Percentiles rank a stretch among this genome's conserved stretches.
These are phyloP conservation scores for Trematocara nigrifrons DNA, from an alignment of 2,113 vertebrate genomes.

Conservation along the genomic window DNA sequence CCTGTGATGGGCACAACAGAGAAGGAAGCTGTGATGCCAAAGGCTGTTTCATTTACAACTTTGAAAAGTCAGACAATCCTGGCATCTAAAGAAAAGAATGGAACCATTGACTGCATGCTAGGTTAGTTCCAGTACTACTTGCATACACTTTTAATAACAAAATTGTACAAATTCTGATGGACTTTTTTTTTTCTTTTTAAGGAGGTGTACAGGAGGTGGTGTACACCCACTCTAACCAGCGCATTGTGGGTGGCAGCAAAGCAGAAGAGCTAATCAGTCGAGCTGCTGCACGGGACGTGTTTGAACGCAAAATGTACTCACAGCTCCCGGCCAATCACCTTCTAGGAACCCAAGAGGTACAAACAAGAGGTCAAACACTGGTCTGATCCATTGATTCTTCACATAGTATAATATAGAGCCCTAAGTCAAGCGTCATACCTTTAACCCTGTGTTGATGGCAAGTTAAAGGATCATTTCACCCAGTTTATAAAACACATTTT, in stretches of 20 bases:
- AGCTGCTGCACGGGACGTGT: slow-evolving; percentile 84
- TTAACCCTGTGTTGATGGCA: neutral
- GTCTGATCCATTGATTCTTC: neutral
- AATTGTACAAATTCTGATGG: neutral
- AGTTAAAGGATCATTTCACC: neutral
- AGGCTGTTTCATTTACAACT: slow-evolving; percentile 18
- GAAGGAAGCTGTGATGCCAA: neutral
- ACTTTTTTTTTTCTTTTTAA: slow-evolving; percentile 34
- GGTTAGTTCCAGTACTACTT: slow-evolving; percentile 64
- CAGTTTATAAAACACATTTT: neutral
- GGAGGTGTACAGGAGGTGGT: slow-evolving; percentile 83
- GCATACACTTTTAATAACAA: neutral
- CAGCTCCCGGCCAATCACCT: slow-evolving; percentile 88
- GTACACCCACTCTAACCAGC: slow-evolving; percentile 93
- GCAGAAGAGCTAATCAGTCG: slow-evolving; percentile 87
- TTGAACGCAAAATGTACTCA: slow-evolving; percentile 84
- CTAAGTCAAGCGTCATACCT: neutral
- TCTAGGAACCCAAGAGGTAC: slow-evolving; percentile 77
- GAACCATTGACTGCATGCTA: slow-evolving; percentile 66
- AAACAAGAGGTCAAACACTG: neutral
- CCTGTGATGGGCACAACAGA: neutral
- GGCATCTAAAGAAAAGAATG: neutral
- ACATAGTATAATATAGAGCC: neutral
- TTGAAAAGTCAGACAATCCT: neutral
- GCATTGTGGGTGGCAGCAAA: slow-evolving; percentile 89